Conservation (phyloP, 2,797 vertebrate species). For the Parotocinclus haroldoi region DNA sequence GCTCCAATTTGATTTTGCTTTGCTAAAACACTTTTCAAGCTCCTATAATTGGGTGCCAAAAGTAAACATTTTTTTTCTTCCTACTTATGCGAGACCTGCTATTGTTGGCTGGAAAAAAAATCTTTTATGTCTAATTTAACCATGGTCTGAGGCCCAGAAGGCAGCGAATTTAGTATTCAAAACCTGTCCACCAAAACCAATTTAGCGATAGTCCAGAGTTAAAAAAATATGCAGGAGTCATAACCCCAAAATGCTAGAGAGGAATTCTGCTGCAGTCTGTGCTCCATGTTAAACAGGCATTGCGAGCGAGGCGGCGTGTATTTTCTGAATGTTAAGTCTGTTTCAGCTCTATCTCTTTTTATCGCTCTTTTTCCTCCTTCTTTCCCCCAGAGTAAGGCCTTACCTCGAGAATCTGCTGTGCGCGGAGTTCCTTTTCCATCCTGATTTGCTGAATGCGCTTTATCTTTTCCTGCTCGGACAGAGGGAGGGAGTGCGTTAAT, state of each 20-base stretch:
- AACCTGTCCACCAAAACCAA: slow-evolving; percentile 78
- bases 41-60: slow-evolving; percentile 68
- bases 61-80: slow-evolving; percentile 60
- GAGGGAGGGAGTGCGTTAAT: slow-evolving; percentile 55
- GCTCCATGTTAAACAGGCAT: slow-evolving; percentile 43
- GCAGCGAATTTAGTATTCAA: slow-evolving; percentile 79
- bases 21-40: slow-evolving; percentile 78
- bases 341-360: slow-evolving; percentile 54
- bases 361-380: background rate
- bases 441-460: slow-evolving; percentile 98
- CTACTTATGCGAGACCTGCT: slow-evolving; percentile 79
- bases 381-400: slow-evolving; percentile 51
- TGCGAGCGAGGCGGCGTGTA: slow-evolving; percentile 22
- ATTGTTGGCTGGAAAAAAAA: slow-evolving; percentile 71
- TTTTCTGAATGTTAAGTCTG: slow-evolving; percentile 71
- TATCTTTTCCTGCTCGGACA: slow-evolving; percentile 89
- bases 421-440: slow-evolving; percentile 98
- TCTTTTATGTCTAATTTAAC: slow-evolving; percentile 79
- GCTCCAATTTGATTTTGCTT: slow-evolving; percentile 77
- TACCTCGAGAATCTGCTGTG: slow-evolving; percentile 99
- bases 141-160: slow-evolving; percentile 71
- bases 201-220: slow-evolving; percentile 77
- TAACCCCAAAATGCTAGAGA: slow-evolving; percentile 69
- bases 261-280: slow-evolving; percentile 68
- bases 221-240: slow-evolving; percentile 70